A percentile compares a stretch with the other conserved stretches of the same genome.
These are phyloP conservation scores for Mastigias papua DNA, from an alignment of 30 jellyfish, hydroid and myxozoan species.

Conservation along the genomic window DNA sequence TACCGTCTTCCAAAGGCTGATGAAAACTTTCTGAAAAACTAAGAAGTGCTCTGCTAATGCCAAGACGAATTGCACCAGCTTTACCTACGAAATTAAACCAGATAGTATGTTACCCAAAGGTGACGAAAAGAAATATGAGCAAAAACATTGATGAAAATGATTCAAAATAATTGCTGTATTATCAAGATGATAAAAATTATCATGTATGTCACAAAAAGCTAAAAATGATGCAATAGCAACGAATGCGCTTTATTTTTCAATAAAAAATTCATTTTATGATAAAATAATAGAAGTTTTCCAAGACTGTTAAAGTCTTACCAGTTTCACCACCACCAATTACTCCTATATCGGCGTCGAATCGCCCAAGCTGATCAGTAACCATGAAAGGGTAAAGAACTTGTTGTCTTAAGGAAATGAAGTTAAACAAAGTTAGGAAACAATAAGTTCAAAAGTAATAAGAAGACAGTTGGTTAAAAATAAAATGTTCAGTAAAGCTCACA, in stretches of 20 bases:
- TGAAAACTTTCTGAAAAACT: conserved; percentile 59
- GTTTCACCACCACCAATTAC: conserved; percentile 96
- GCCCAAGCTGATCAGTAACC: conserved; percentile 71
- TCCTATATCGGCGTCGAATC: conserved; percentile 89
- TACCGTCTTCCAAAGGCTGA: conserved; percentile 74
- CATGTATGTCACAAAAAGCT: too few species aligned
- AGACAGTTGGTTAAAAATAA: too few species aligned
- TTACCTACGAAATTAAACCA: conserved; percentile 55
- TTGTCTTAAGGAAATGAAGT: conserved; percentile 48
- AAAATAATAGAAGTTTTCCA: neutral
- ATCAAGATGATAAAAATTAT: too few species aligned
- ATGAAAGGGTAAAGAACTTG: conserved; percentile 88
- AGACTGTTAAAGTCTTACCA: conserved; percentile 48
- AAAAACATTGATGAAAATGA: neutral
- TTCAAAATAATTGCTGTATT: too few species aligned
- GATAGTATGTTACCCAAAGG: too few species aligned
- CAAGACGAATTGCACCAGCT: conserved; percentile 99
- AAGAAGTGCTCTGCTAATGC: conserved; percentile 86
- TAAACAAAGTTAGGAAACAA: neutral
- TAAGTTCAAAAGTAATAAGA: neutral
- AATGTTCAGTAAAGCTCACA: too few species aligned
- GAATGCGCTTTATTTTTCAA: too few species aligned
- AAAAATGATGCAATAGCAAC: too few species aligned
- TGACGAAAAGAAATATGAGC: neutral
- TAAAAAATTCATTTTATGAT: neutral